Conservation (phyloP, 1,140 invertebrate genomes). For the Dufourea novaeangliae region DNA sequence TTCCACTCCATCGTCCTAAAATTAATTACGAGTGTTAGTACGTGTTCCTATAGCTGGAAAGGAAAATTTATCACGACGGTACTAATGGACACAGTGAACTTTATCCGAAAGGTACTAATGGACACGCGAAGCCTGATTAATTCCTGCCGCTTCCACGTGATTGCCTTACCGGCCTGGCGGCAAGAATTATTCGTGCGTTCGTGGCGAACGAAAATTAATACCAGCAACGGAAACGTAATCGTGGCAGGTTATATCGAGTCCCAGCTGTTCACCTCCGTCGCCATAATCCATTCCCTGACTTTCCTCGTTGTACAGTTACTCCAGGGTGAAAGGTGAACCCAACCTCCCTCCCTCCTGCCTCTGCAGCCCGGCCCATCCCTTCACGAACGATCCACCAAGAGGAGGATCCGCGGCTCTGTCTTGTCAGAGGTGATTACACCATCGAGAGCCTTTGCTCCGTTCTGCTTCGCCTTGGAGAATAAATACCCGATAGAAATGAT, state of each 20-base stretch:
- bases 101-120: too few relatives aligned
- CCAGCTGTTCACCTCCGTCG: constrained; percentile 46
- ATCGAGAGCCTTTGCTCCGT: neutral
- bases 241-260: constrained; percentile 40
- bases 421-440: constrained; percentile 34
- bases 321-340: constrained; percentile 61
- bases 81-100: too few relatives aligned
- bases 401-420: constrained; percentile 16
- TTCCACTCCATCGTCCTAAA: too few relatives aligned
- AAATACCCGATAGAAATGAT: constrained; percentile 11
- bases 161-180: neutral
- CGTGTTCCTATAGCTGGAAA: too few relatives aligned
- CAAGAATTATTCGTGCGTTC: neutral
- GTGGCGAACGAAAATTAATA: constrained; percentile 39
- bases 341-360: neutral
- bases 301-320: constrained; percentile 63
- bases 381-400: neutral
- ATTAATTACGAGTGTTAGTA: too few relatives aligned
- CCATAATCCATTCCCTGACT: constrained; percentile 52
- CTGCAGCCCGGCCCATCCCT: neutral
- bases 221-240: constrained; percentile 31
- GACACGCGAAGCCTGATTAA: too few relatives aligned
- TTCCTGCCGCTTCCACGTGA: too few relatives aligned
- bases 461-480: constrained; percentile 3
- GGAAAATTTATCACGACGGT: too few relatives aligned